These are phyloP conservation scores for Phaedon cochleariae DNA, from an alignment of 2,888 invertebrate species.

Conservation along the genomic window DNA sequence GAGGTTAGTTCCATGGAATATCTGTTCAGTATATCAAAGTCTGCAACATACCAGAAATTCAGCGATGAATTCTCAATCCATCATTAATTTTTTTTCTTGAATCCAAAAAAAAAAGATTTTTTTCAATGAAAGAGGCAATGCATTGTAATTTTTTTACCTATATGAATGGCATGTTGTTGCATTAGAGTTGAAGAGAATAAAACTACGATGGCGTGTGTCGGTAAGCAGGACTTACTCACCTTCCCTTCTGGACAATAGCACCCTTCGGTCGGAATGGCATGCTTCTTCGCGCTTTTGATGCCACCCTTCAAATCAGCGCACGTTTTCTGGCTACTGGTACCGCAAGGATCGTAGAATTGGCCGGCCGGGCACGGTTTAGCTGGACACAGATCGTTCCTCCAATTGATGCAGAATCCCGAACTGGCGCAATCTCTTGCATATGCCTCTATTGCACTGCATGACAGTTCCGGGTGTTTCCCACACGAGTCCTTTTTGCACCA, in stretches of 20 bases:
- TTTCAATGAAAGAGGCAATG: too few relatives aligned
- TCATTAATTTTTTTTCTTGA: too few relatives aligned
- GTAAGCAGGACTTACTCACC: slow-evolving; percentile 59
- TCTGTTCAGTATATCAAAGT: too few relatives aligned
- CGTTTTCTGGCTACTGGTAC: slow-evolving; percentile 71
- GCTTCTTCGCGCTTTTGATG: slow-evolving; percentile 39
- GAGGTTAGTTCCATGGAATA: too few relatives aligned
- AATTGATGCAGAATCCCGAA: slow-evolving; percentile 77
- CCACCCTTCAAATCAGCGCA: slow-evolving; percentile 70
- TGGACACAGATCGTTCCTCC: slow-evolving; percentile 75
- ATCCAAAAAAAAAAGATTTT: too few relatives aligned
- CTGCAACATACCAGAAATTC: too few relatives aligned
- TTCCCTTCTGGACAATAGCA: slow-evolving; percentile 85
- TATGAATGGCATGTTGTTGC: too few relatives aligned
- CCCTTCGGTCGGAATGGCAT: slow-evolving; percentile 69
- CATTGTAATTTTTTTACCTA: too few relatives aligned
- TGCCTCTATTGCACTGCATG: slow-evolving; percentile 73
- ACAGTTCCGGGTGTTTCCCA: slow-evolving; percentile 65
- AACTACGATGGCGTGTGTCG: too few relatives aligned
- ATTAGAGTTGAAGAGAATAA: too few relatives aligned
- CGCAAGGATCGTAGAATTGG: slow-evolving; percentile 66
- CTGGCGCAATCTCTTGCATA: slow-evolving; percentile 78
- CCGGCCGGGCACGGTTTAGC: slow-evolving; percentile 66
- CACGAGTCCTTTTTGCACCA: slow-evolving; percentile 77
- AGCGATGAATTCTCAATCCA: too few relatives aligned